These are phyloP conservation scores for Agrilus biguttatus DNA, from an alignment of 2,888 invertebrate genomes.

Conservation along the genomic window DNA sequence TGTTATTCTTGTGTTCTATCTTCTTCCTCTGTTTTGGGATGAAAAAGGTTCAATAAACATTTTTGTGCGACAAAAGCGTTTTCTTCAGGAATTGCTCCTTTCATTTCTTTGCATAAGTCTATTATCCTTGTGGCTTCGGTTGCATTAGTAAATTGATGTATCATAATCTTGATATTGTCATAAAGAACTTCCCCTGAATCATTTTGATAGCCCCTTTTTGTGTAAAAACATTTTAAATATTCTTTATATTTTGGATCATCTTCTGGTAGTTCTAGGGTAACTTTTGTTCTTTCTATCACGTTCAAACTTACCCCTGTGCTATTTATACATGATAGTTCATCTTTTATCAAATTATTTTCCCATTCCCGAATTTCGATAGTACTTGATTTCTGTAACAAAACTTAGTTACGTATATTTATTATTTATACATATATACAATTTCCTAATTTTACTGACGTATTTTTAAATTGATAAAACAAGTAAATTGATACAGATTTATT, in stretches of 20 bases:
- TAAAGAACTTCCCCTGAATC: conserved; percentile 15
- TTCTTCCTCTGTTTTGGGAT: conserved; percentile 1
- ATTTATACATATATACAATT: no score
- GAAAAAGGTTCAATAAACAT: conserved; percentile 4
- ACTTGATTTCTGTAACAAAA: not conserved
- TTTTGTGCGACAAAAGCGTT: conserved; percentile 4
- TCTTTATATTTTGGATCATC: conserved; percentile 5
- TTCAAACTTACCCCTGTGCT: conserved; percentile 4
- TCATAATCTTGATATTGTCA: conserved; percentile 7
- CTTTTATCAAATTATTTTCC: conserved; percentile 4
- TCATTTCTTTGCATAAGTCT: conserved; percentile 5
- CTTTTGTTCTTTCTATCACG: conserved; percentile 6
- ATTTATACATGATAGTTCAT: conserved; percentile 5
- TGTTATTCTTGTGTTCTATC: not conserved
- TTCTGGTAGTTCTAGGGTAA: conserved; percentile 4
- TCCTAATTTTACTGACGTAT: no score
- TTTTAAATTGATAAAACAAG: no score
- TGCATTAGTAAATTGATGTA: conserved; percentile 5
- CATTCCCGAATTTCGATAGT: conserved; percentile 2
- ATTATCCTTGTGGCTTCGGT: conserved; percentile 3
- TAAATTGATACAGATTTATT: no score
- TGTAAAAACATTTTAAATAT: conserved; percentile 23
- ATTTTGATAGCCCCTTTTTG: conserved; percentile 33
- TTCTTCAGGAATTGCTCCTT: conserved; percentile 4
- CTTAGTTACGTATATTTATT: no score